Percentiles rank a stretch among this genome's conserved stretches.
phyloP scores from a whole-genome alignment of 2,113 vertebrate species.

The Corynorhinus townsendii region DNA sequence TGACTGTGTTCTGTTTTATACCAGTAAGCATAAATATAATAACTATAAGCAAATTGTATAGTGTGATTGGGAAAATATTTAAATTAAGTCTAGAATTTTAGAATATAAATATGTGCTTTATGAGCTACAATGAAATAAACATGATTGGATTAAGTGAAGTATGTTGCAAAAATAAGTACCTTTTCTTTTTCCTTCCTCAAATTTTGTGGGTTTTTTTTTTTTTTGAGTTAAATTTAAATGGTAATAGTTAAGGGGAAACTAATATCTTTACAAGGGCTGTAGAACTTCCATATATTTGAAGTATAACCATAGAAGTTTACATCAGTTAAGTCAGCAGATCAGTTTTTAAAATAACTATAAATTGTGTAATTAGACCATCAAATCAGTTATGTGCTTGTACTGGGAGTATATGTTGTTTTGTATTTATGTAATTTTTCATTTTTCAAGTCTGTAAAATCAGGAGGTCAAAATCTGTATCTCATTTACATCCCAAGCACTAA shows the following conservation, averaged over 20 bases:
- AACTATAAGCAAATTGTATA: background rate
- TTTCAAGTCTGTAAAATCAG: background rate
- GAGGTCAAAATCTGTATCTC: background rate
- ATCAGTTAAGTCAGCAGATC: background rate
- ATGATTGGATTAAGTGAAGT: background rate
- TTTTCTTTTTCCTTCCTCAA: background rate
- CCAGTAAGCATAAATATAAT: background rate
- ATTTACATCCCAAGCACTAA: background rate
- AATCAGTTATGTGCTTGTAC: background rate
- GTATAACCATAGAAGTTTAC: background rate
- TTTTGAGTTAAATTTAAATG: background rate
- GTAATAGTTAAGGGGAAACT: background rate
- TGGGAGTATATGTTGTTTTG: background rate
- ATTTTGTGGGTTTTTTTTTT: background rate
- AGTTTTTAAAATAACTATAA: background rate
- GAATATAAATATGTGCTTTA: background rate
- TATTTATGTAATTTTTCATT: background rate
- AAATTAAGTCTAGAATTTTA: slow-evolving; percentile 14
- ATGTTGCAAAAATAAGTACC: background rate
- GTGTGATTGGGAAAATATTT: background rate
- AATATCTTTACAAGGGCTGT: background rate
- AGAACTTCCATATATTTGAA: background rate
- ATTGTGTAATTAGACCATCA: background rate
- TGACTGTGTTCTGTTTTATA: background rate
- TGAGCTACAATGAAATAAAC: background rate